Percentiles rank a stretch among this genome's conserved stretches.
phyloP scores from a whole-genome alignment of 2,113 vertebrate species.

The Dromaius novaehollandiae region DNA sequence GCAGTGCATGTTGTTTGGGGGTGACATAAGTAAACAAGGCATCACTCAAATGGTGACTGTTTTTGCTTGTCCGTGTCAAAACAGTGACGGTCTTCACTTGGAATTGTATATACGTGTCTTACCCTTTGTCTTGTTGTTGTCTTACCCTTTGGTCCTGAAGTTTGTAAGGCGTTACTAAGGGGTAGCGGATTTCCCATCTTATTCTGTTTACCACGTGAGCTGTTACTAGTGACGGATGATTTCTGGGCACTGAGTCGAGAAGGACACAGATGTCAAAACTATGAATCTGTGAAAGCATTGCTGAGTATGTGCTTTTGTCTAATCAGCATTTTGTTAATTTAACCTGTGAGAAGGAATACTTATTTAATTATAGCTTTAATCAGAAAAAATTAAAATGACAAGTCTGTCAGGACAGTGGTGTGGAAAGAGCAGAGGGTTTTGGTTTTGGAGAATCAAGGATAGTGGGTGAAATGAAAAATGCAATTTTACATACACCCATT shows the following conservation, averaged over 20 bases:
- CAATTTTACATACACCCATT: background rate
- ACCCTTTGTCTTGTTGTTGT: too few species aligned
- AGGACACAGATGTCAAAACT: constrained; percentile 97
- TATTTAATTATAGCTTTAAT: constrained; percentile 76
- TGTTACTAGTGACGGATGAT: constrained; percentile 84
- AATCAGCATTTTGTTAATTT: constrained; percentile 80
- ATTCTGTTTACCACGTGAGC: constrained; percentile 72
- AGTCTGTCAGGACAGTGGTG: constrained; percentile 49
- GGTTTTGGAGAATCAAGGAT: background rate
- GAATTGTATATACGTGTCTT: constrained; percentile 23
- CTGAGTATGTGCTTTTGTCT: constrained; percentile 66
- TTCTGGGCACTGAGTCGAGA: constrained; percentile 90
- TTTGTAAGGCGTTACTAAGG: constrained; percentile 64
- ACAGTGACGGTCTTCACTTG: background rate
- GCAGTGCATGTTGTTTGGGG: rapidly evolving
- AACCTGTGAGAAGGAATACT: constrained; percentile 76
- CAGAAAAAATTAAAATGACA: constrained; percentile 70
- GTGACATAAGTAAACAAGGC: background rate
- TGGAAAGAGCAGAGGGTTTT: constrained; percentile 11
- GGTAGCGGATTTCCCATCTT: constrained; percentile 74
- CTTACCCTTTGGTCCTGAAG: constrained; percentile 67
- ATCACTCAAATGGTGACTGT: rapidly evolving
- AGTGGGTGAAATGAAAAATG: background rate
- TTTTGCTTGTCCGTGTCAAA: background rate
- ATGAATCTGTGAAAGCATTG: constrained; percentile 80